Evolutionary conservation across 2,888 invertebrate species (phyloP).

Genomic region (Dicyrtoma fusca): DNA sequence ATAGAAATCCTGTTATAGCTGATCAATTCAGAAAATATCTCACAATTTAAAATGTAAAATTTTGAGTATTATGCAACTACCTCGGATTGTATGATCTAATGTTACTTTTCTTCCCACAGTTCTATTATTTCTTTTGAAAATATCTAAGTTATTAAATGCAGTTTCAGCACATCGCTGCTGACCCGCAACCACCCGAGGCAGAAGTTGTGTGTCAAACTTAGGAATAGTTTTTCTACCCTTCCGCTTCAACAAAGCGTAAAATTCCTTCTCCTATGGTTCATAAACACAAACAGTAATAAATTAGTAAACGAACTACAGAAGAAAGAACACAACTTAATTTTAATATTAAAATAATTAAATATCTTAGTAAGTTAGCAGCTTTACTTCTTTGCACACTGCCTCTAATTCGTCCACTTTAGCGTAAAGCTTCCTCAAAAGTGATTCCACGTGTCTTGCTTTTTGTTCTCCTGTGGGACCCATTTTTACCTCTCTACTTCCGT

Average conservation of each 20-base stretch:
- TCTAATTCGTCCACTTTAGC: conserved; percentile 33
- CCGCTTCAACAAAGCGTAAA: conserved; percentile 14
- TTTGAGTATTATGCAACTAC: no score
- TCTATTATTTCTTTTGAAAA: conserved; percentile 24
- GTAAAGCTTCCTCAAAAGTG: conserved; percentile 22
- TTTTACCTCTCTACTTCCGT: conserved; percentile 5
- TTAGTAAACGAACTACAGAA: background rate
- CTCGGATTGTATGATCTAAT: background rate
- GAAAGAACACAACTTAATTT: background rate
- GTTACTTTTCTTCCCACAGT: background rate
- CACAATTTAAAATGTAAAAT: no score
- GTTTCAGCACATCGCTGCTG: conserved; percentile 35
- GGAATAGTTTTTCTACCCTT: conserved; percentile 25
- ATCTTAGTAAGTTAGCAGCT: background rate
- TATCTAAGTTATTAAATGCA: conserved; percentile 35
- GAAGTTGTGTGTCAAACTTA: conserved; percentile 16
- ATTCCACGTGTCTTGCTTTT: conserved; percentile 30
- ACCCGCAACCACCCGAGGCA: conserved; percentile 17
- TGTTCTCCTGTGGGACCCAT: conserved; percentile 14
- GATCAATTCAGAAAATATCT: no score
- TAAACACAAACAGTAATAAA: conserved; percentile 4
- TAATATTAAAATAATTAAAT: no score
- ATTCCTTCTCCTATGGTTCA: conserved; percentile 27
- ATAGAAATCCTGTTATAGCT: no score
- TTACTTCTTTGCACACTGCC: conserved; percentile 30